Base-by-base conservation (phyloP, 1,140 invertebrate species). In the Protaetia brevitarsis region DNA sequence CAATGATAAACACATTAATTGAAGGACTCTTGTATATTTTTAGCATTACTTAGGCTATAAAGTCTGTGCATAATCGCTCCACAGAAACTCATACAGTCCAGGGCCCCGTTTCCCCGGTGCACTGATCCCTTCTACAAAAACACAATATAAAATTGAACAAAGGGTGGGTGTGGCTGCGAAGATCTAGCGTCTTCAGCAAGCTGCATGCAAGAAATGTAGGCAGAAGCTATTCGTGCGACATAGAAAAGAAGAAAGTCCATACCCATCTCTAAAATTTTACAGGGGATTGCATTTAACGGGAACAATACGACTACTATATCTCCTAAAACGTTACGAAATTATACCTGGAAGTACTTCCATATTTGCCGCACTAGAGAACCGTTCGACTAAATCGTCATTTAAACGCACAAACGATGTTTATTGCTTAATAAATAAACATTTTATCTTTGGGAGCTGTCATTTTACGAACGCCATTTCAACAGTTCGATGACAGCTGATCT, bases 31-130 rank as follows among this genome's bases (percentile, higher is more conserved):
- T n/a, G n/a, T n/a, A n/a, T n/a, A n/a, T n/a, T n/a, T n/a, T n/a
- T n/a, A n/a, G n/a, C n/a, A n/a, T n/a, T n/a, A n/a, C n/a, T n/a
- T n/a, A n/a, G n/a, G n/a, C n/a, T n/a, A n/a, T n/a, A n/a, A n/a
- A n/a, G n/a, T n/a, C n/a, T n/a, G n/a, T n/a, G n/a, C n/a, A n/a
- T n/a, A n/a, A n/a, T n/a, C n/a, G n/a, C n/a, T 96, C 94, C 75
- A 91, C 87, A 96, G 85, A 79, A 96, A 95, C 76, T 96, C 93
- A 76, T 93, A 93, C 60, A 96, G 84, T 62, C 92, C 91, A 62
- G 89, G 89, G 28, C 85, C 85, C 67, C 79, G 79, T 71, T 77
- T 77, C 27, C 76, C 66, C 23, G 77, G 69, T 51, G 72, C 69
- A 72, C 74, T 75, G 11, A 76, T 65, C 51, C 73, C 73, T 66